These are phyloP conservation scores for Catharus ustulatus DNA, from an alignment of 2,797 vertebrate genomes.

Conservation along the genomic window DNA sequence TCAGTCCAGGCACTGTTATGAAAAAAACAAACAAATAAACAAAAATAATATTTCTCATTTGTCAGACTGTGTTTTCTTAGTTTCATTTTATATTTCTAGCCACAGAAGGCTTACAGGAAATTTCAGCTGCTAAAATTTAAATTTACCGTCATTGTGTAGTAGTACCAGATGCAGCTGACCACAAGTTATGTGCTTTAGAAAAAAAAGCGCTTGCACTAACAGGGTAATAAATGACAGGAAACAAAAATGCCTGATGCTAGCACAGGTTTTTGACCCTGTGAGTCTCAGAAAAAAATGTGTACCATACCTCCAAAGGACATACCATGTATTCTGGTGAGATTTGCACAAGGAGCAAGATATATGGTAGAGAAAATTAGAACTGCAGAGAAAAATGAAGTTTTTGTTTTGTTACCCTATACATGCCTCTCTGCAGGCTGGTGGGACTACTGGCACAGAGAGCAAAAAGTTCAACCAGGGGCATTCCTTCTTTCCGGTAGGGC, in stretches of 20 bases:
- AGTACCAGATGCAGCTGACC: slow-evolving; percentile 76
- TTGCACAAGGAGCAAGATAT: background rate
- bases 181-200: slow-evolving; percentile 68
- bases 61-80: slow-evolving; percentile 22
- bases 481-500: background rate
- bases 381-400: background rate
- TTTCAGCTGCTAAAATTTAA: slow-evolving; percentile 71
- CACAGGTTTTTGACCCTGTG: slow-evolving; percentile 41
- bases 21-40: background rate
- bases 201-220: slow-evolving; percentile 52
- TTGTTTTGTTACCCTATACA: background rate
- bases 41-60: slow-evolving; percentile 24
- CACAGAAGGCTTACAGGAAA: slow-evolving; percentile 80
- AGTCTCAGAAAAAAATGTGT: slow-evolving; percentile 21
- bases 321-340: background rate
- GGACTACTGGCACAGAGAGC: background rate
- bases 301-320: background rate
- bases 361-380: background rate
- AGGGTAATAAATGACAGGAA: slow-evolving; percentile 76
- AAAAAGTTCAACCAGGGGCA: background rate
- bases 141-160: slow-evolving; percentile 78
- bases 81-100: slow-evolving; percentile 64
- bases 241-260: slow-evolving; percentile 59
- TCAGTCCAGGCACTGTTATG: background rate
- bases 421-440: background rate